phyloP scores from a whole-genome alignment of 2,113 vertebrate genomes.

The Diglossa brunneiventris region DNA sequence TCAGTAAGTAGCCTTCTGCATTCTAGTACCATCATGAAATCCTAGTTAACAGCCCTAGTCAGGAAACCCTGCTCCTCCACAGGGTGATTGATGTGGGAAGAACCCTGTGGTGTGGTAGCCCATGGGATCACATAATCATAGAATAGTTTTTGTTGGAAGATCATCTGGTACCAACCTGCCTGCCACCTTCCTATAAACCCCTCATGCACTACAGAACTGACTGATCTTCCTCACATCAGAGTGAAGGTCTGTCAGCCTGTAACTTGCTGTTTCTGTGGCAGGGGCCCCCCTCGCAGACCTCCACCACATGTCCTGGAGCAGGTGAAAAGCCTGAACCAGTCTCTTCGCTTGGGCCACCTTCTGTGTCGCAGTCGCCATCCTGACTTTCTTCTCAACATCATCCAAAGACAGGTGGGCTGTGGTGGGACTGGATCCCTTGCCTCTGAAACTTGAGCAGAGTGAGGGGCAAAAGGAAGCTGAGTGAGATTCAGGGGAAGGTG shows the following conservation, averaged over 20 bases:
- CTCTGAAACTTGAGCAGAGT: background rate
- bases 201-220: background rate
- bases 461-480: background rate
- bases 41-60: background rate
- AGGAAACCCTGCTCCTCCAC: background rate
- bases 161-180: background rate
- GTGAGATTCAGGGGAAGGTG: background rate
- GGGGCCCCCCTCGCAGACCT: slow-evolving; percentile 91
- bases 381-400: slow-evolving; percentile 96
- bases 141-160: background rate
- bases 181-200: background rate
- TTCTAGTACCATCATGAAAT: background rate
- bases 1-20: slow-evolving; percentile 77
- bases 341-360: slow-evolving; percentile 91
- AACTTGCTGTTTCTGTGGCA: slow-evolving; percentile 52
- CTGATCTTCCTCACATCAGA: background rate
- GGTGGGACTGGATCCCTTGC: background rate
- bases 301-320: slow-evolving; percentile 92
- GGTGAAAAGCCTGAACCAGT: slow-evolving; percentile 93
- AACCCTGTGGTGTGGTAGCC: background rate
- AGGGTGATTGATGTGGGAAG: background rate
- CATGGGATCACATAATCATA: background rate
- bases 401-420: slow-evolving; percentile 89
- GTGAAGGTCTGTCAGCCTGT: background rate
- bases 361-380: slow-evolving; percentile 93